These are phyloP conservation scores for Apamea crenata DNA, from an alignment of 2,888 invertebrate species.

Conservation along the genomic window DNA sequence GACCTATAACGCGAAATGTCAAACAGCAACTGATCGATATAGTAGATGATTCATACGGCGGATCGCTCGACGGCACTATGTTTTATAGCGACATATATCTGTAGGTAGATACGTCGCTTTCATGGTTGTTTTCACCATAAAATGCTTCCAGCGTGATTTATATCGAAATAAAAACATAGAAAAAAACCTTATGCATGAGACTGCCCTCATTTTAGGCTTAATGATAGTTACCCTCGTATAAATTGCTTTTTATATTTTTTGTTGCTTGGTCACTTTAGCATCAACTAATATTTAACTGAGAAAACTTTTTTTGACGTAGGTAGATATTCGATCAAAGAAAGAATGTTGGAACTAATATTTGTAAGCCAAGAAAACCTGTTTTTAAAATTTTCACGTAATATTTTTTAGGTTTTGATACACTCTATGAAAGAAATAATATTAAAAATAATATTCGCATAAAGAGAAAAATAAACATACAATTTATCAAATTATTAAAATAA, in stretches of 20 bases:
- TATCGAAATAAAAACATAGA: no score
- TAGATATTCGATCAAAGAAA: slow-evolving; percentile 8
- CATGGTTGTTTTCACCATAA: slow-evolving; percentile 50
- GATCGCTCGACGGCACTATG: slow-evolving; percentile 23
- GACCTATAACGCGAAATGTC: slow-evolving; percentile 70
- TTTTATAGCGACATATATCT: slow-evolving; percentile 38
- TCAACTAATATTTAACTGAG: not conserved
- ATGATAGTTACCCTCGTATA: slow-evolving; percentile 31
- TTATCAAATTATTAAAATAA: not conserved
- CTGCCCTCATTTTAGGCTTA: slow-evolving; percentile 28
- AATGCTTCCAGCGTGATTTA: slow-evolving; percentile 53
- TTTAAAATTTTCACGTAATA: not conserved
- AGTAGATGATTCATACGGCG: slow-evolving; percentile 61
- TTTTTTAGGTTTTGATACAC: not conserved
- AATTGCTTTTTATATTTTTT: slow-evolving; percentile 22
- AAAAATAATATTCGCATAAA: not conserved
- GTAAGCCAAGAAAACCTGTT: not conserved
- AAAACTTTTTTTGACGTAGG: not conserved
- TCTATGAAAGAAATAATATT: not conserved
- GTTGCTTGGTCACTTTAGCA: not conserved
- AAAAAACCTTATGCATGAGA: slow-evolving; percentile 49
- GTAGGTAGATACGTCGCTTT: slow-evolving; percentile 19
- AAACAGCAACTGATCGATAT: slow-evolving; percentile 70
- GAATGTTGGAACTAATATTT: slow-evolving; percentile 1
- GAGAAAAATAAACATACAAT: not conserved